phyloP scores from a whole-genome alignment of 2,113 vertebrate genomes.

The Picathartes gymnocephalus region DNA sequence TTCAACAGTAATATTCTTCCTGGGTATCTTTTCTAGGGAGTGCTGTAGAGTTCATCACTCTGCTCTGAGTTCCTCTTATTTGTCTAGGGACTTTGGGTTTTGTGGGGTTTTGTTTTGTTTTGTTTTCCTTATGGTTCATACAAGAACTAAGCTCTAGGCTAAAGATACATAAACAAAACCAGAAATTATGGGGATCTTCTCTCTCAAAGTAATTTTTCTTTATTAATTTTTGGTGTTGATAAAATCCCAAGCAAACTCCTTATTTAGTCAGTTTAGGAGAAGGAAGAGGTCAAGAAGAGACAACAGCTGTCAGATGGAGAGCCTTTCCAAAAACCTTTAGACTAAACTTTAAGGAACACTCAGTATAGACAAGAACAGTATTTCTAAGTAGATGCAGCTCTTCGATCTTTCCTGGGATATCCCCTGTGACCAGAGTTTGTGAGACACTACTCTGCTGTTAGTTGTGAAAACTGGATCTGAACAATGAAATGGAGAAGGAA shows the following conservation, averaged over 20 bases:
- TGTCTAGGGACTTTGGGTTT: background rate
- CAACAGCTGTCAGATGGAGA: background rate
- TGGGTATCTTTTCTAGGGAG: background rate
- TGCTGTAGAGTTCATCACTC: background rate
- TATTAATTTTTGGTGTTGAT: background rate
- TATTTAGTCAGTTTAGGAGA: background rate
- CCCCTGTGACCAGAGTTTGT: background rate
- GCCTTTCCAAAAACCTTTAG: background rate
- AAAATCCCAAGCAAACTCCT: background rate
- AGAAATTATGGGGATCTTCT: background rate
- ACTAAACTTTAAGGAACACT: background rate
- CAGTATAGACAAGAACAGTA: background rate
- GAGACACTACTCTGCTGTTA: background rate
- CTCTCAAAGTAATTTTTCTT: background rate
- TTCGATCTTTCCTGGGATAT: background rate
- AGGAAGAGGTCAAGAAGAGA: background rate
- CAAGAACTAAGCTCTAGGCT: background rate
- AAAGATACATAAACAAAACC: background rate
- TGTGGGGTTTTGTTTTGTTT: background rate
- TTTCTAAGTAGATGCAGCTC: background rate
- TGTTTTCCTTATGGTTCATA: background rate
- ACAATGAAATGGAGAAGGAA: background rate
- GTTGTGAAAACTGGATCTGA: background rate
- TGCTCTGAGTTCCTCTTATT: background rate
- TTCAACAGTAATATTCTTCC: background rate